Evolutionary conservation across 2,113 vertebrate genomes (phyloP).

Genomic region (Gadus chalcogrammus): DNA sequence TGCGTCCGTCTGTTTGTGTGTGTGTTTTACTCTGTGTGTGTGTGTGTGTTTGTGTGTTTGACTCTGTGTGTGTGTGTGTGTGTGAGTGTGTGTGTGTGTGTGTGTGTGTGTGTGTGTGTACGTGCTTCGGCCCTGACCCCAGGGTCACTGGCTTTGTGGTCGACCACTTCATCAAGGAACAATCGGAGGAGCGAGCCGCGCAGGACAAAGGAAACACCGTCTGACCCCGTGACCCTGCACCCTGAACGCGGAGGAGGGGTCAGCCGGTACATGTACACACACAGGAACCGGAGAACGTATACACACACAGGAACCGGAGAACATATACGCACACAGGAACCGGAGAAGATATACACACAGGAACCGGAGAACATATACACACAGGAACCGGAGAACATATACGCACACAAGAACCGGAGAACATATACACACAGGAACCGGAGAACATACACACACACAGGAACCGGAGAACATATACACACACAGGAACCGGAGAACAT

Average conservation of each 20-base stretch:
- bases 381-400: too few relatives aligned
- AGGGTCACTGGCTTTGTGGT: conserved; percentile 61
- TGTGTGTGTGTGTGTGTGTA: too few relatives aligned
- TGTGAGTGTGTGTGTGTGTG: too few relatives aligned
- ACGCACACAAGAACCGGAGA: conserved; percentile 49
- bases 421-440: conserved; percentile 52
- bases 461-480: conserved; percentile 37
- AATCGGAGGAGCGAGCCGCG: conserved; percentile 55
- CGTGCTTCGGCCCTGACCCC: conserved; percentile 65
- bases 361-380: too few relatives aligned
- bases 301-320: conserved; percentile 49
- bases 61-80: too few relatives aligned
- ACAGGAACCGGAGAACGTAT: conserved; percentile 41
- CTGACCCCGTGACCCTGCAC: conserved; percentile 62
- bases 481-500: conserved; percentile 47
- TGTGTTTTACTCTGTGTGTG: too few relatives aligned
- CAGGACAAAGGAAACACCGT: conserved; percentile 59
- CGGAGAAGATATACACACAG: too few relatives aligned
- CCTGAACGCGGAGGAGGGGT: conserved; percentile 52
- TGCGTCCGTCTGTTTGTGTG: too few relatives aligned
- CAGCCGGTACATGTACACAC: conserved; percentile 40
- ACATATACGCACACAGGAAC: conserved; percentile 52
- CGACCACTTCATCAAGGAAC: conserved; percentile 71
- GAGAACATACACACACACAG: conserved; percentile 49
- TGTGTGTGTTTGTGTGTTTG: too few relatives aligned